Conservation (phyloP, 2,113 vertebrate species). For the Falcunculus frontatus region DNA sequence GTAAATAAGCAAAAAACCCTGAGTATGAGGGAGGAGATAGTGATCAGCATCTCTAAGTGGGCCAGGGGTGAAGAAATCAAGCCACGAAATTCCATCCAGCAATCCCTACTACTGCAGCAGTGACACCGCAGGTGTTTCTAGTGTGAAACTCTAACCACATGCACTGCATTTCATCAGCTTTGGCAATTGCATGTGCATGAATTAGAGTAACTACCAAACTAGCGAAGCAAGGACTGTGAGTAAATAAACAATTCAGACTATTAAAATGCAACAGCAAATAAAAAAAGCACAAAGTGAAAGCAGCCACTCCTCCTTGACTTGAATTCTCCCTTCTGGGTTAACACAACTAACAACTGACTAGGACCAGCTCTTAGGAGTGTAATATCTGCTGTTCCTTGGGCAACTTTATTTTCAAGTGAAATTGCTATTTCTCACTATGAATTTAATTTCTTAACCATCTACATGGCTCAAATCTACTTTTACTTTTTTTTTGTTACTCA, state of each 20-base stretch:
- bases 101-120: background rate
- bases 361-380: background rate
- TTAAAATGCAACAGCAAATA: background rate
- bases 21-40: background rate
- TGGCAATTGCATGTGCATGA: background rate
- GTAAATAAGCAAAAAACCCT: background rate
- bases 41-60: background rate
- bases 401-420: background rate
- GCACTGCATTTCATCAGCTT: background rate
- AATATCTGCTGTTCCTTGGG: background rate
- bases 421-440: background rate
- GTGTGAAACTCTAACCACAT: background rate
- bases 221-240: background rate
- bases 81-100: background rate
- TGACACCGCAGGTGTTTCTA: background rate
- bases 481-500: background rate
- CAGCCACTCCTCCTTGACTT: background rate
- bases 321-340: background rate
- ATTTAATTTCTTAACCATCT: background rate
- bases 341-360: background rate
- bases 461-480: background rate
- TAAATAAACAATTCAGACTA: background rate
- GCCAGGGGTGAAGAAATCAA: background rate
- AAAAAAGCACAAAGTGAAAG: background rate
- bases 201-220: background rate